phyloP scores from a whole-genome alignment of 2,888 invertebrate genomes.

The Bembecia ichneumoniformis region DNA sequence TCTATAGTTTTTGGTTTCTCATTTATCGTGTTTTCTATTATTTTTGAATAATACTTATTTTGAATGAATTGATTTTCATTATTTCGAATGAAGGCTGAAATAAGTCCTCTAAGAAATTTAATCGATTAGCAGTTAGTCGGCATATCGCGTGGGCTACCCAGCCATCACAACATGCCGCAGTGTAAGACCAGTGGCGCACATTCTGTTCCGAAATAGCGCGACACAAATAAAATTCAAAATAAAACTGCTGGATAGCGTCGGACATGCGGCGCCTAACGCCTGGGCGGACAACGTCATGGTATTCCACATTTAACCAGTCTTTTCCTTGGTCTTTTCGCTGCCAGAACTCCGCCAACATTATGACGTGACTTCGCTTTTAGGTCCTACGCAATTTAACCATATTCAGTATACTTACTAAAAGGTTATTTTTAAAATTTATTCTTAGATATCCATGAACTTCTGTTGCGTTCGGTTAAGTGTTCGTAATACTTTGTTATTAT shows the following conservation, averaged over 20 bases:
- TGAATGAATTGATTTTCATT: too few relatives aligned
- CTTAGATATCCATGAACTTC: too few relatives aligned
- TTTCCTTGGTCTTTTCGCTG: slow-evolving; percentile 1
- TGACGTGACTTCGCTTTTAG: slow-evolving; percentile 4
- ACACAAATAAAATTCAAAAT: slow-evolving; percentile 72
- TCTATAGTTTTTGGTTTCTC: background rate
- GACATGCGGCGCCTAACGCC: slow-evolving; percentile 49
- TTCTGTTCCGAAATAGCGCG: slow-evolving; percentile 66
- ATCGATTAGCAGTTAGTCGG: slow-evolving; percentile 26
- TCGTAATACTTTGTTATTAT: too few relatives aligned
- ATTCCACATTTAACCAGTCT: slow-evolving; percentile 35
- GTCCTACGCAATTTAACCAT: too few relatives aligned
- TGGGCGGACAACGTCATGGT: slow-evolving; percentile 34
- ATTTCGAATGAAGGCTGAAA: background rate
- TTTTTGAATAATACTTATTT: too few relatives aligned
- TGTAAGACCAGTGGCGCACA: slow-evolving; percentile 65
- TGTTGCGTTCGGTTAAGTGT: too few relatives aligned
- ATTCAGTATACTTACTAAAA: too few relatives aligned
- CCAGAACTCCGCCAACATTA: background rate
- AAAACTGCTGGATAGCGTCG: slow-evolving; percentile 64
- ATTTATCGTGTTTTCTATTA: background rate
- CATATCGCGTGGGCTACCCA: slow-evolving; percentile 45
- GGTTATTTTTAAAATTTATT: too few relatives aligned
- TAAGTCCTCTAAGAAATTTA: slow-evolving; percentile 15
- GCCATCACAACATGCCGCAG: slow-evolving; percentile 31